phyloP scores from a whole-genome alignment of 2,888 invertebrate species.

The Neoaliturus tenellus region DNA sequence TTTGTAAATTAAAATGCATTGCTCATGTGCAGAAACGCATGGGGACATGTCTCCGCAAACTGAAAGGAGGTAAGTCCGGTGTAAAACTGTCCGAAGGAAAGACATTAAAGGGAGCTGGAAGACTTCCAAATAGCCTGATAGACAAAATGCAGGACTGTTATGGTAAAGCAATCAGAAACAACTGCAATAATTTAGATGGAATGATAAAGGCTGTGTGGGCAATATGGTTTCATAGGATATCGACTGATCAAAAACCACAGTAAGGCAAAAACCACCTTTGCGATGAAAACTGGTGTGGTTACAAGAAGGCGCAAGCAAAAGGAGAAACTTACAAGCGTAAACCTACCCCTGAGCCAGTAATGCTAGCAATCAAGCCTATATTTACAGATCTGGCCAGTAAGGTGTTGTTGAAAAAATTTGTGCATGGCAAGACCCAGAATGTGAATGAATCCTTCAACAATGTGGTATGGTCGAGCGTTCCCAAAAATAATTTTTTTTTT shows the following conservation, averaged over 20 bases:
- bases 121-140: slow-evolving; percentile 38
- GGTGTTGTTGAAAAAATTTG: slow-evolving; percentile 19
- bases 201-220: slow-evolving; percentile 35
- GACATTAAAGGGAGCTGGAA: slow-evolving; percentile 36
- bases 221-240: slow-evolving; percentile 39
- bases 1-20: slow-evolving; percentile 41
- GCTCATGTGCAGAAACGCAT: slow-evolving; percentile 25
- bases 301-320: slow-evolving; percentile 9
- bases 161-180: slow-evolving; percentile 42
- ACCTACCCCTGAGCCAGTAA: slow-evolving; percentile 36
- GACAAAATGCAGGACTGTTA: slow-evolving; percentile 36
- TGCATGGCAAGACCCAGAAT: slow-evolving; percentile 40
- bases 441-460: slow-evolving; percentile 34
- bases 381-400: slow-evolving; percentile 35
- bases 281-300: slow-evolving; percentile 32
- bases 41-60: slow-evolving; percentile 37
- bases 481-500: slow-evolving; percentile 43
- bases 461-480: slow-evolving; percentile 39
- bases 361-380: slow-evolving; percentile 43
- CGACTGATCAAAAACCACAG: slow-evolving; percentile 3
- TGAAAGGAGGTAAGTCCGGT: neutral
- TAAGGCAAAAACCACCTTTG: neutral
- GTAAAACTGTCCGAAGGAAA: slow-evolving; percentile 44
- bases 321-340: neutral
- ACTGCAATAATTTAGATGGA: slow-evolving; percentile 22